Evolutionary conservation across 2,113 vertebrate genomes (phyloP), one percentile per base, ranked within the genome.

Genomic region (Scytalopus superciliaris): DNA sequence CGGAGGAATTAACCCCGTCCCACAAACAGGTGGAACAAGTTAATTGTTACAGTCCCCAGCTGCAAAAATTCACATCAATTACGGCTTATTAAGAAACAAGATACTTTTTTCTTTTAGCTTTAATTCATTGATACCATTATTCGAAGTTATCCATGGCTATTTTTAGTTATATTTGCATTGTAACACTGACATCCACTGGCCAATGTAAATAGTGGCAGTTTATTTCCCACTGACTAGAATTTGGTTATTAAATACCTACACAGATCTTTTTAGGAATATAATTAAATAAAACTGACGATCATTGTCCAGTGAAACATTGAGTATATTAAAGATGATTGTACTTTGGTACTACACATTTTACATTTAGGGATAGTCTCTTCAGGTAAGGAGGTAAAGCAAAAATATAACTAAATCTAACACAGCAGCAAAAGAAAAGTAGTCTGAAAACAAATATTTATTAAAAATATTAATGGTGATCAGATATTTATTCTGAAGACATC

Each of bases 101-200:
- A 27, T 45, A 2, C 0, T 47, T 9, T 19, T 39, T 21, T 22
- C 15, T 47, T 40, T 37, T 60, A 13, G 42, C 39, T 57, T 17
- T 16, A 30, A 44, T 64, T 78, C 5, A 45, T 22, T 40, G 7
- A 19, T 9, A 50, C 1, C 23, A 9, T 25, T 42, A 11, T 6
- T 47, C 27, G 22, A 47, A 55, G n/a, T 53, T 56, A 70, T 22
- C 35, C 9, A 5, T 24, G 16, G 33, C 30, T 62, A n/a, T 55
- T 89, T 91, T 81, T 55, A 50, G 52, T 53, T 56, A 6, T 27
- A 87, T 92, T 83, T 88, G 23, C 85, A 57, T 57, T 84, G 85
- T 74, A 95, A 96, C 31, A 95, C 95, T 90, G 97, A 96, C 90
- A 94, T 59, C 90, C 72, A 77, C 92, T 91, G 91, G 94, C 77